These are phyloP conservation scores for Barnardius zonarius DNA, from an alignment of 2,113 vertebrate genomes.

Conservation along the genomic window DNA sequence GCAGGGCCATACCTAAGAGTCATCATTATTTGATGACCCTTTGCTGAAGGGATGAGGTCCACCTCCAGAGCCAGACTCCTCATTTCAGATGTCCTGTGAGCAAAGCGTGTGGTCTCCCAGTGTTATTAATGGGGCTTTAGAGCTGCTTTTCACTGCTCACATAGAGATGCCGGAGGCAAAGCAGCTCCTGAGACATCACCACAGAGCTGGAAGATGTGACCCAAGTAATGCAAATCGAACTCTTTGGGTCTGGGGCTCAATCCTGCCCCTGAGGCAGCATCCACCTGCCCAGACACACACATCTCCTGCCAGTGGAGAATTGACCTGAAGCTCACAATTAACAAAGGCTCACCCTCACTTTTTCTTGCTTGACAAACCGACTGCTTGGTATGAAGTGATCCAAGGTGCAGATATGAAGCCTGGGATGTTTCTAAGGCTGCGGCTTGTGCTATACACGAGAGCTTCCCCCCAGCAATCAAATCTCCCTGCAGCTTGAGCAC, in stretches of 20 bases:
- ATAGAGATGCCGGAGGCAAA: background rate
- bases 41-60: background rate
- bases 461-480: background rate
- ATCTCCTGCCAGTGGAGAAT: no score
- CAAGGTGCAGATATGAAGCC: rapidly evolving
- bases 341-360: background rate
- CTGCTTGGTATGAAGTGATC: rapidly evolving
- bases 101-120: rapidly evolving
- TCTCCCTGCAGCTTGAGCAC: background rate
- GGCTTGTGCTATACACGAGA: rapidly evolving
- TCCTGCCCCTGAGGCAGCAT: no score
- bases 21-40: background rate
- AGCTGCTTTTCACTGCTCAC: background rate
- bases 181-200: rapidly evolving
- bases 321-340: no score
- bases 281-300: no score
- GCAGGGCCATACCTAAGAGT: background rate
- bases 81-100: background rate
- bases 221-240: background rate
- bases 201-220: rapidly evolving
- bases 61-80: background rate
- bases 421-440: background rate
- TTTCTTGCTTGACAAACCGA: background rate
- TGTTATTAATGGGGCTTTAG: background rate
- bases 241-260: no score